A percentile compares a stretch with the other conserved stretches of the same genome.
Conservation (phyloP, 2,797 vertebrate species). For the Momotus momota region DNA sequence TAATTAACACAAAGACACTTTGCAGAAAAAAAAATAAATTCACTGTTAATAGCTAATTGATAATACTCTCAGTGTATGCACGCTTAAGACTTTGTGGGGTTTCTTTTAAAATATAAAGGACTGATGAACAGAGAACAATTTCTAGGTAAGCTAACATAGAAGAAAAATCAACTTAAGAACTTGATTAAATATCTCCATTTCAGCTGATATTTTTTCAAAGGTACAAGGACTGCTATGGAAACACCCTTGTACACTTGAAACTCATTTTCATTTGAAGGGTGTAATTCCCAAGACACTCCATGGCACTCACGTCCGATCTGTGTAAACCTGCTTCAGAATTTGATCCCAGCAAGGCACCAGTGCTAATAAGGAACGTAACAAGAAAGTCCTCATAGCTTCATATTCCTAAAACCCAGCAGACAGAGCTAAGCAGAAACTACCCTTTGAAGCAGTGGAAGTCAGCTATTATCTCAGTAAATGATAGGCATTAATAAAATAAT, state of each 20-base stretch:
- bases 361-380: not conserved
- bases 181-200: not conserved
- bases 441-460: slow-evolving; percentile 8
- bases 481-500: not conserved
- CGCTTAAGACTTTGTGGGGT: not conserved
- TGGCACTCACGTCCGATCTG: not conserved
- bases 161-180: not conserved
- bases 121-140: not conserved
- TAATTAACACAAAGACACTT: not conserved
- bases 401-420: not conserved
- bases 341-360: not conserved
- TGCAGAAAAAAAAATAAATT: not conserved
- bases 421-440: not conserved
- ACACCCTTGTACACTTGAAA: not conserved
- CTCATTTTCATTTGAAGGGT: slow-evolving; percentile 12
- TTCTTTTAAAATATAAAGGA: not conserved
- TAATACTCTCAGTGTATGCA: not conserved
- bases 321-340: not conserved
- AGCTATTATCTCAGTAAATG: not conserved
- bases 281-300: not conserved
- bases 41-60: not conserved
- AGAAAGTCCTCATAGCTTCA: not conserved
- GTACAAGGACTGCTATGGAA: not conserved
- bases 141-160: not conserved
- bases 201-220: not conserved